These are phyloP conservation scores for Acrocera orbiculus DNA, from an alignment of 2,888 invertebrate species.

Conservation along the genomic window DNA sequence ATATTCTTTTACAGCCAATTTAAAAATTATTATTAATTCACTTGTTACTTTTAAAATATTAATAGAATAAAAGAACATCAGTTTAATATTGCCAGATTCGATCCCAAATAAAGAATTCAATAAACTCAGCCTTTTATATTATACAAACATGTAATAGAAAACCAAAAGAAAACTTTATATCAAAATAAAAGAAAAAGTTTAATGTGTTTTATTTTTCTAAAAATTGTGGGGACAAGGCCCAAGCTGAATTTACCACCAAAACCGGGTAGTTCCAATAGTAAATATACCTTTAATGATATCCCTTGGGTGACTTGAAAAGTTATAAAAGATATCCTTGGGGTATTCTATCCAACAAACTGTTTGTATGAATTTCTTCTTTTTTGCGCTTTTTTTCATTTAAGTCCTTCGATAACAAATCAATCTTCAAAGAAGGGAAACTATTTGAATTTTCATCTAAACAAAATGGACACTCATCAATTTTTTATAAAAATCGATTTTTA, in stretches of 20 bases:
- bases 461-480: too few relatives aligned
- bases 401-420: too few relatives aligned
- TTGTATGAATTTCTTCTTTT: neutral
- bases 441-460: too few relatives aligned
- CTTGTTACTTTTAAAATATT: too few relatives aligned
- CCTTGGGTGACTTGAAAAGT: slow-evolving; percentile 6
- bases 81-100: too few relatives aligned
- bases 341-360: neutral
- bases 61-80: too few relatives aligned
- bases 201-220: slow-evolving; percentile 1
- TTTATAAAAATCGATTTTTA: slow-evolving; percentile 5
- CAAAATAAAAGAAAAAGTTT: slow-evolving; percentile 4
- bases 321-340: slow-evolving; percentile 1
- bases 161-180: neutral
- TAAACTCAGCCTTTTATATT: too few relatives aligned
- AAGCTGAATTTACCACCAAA: neutral
- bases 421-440: too few relatives aligned
- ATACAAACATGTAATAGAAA: too few relatives aligned
- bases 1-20: too few relatives aligned
- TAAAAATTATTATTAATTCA: too few relatives aligned
- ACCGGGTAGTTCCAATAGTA: neutral
- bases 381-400: neutral
- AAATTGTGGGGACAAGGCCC: neutral
- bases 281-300: slow-evolving; percentile 5
- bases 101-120: too few relatives aligned